Evolutionary conservation across 2,113 vertebrate genomes (phyloP), one percentile per base, ranked within the genome.

Genomic region (Ursus arctos): DNA sequence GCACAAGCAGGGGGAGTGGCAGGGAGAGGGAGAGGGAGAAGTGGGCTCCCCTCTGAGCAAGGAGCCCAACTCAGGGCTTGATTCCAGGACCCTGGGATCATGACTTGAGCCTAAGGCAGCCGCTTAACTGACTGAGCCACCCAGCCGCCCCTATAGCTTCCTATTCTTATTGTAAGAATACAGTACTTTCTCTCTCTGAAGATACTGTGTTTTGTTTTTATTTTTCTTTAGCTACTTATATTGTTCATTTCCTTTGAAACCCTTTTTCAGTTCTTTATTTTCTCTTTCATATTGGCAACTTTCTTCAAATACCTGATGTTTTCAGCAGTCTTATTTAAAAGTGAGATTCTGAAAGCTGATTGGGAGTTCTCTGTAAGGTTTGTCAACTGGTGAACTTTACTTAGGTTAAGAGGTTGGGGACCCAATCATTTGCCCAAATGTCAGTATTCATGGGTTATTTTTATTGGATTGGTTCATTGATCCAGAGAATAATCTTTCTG

Each of bases 241-340:
- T 93, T 47, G 19, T 95, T 92, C 72, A 28, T n/a, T 65, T 96
- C 49, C 55, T 93, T 88, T 90, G 82, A 69, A 72, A 57, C 85
- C 47, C 26, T 31, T 92, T 88, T 69, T 36, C 57, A 61, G 22
- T 19, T 61, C 57, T 57, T 88, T 26, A 51, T 76, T 84, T 63
- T 98, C 33, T 63, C n/a, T 91, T 93, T 91, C 63, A 0, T 49
- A 55, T 21, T 57, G n/a, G 77, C 83, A 84, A 63, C 49, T 91
- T 74, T 85, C 31, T 88, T 88, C 36, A 81, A 36, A 55, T 51
- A 13, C 31, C 57, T 76, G 40, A 69, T 49, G 69, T 36, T 43
- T 22, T 47, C 11, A 12, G 40, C 11, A 36, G 51, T 86, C 26
- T 59, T 53, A 2, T 63, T 36, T 63, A 26, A 63, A 61, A 59